Base-by-base conservation (phyloP, 2,888 invertebrate species). In the Andrena bicolor region DNA sequence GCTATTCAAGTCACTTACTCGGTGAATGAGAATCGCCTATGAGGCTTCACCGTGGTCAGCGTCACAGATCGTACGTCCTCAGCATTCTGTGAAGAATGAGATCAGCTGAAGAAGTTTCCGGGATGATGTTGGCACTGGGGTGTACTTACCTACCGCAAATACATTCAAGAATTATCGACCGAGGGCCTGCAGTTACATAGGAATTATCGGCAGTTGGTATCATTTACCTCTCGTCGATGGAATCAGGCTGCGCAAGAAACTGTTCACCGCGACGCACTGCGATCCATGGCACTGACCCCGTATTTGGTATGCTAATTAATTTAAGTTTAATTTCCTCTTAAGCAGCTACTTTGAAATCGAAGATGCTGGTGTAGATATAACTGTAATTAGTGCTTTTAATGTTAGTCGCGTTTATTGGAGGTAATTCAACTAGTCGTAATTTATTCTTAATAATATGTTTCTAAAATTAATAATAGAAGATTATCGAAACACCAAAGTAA, bases 1-100 rank as follows among this genome's bases (percentile, higher is more conserved):
- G 77, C 71, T 79, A 76, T 82, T 78, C 51, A 63, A 80, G 74
- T 51, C 32, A 35, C n/a, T 56, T 69, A 73, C 75, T 82, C 84
- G 80, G 77, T 75, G 76, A 63, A 74, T 51, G 60, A 35, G 48
- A 76, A 65, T 66, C 32, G n/a, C 23, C 23, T 66, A 49, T 28
- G n/a, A 30, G 61, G n/a, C 41, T 71, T 23, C 41, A 41, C 53
- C n/a, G 48, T 49, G 41, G 49, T 58, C 48, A 23, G 35, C 20
- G 16, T 48, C 53, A 23, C 76, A n/a, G 65, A 74, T 58, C 74
- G n/a, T 10, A 8, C 8, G 30, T 41, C 41, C 16, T 41, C 16
- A 16, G 16, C 41, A 41, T 16, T 41, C 41, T 1, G 16, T 41
- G 41, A 41, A 41, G 56, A 56, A 56, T 23, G 53, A n/a, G 23